Base-by-base conservation (phyloP, 2,797 vertebrate species). In the Brachyalestes nurse region DNA sequence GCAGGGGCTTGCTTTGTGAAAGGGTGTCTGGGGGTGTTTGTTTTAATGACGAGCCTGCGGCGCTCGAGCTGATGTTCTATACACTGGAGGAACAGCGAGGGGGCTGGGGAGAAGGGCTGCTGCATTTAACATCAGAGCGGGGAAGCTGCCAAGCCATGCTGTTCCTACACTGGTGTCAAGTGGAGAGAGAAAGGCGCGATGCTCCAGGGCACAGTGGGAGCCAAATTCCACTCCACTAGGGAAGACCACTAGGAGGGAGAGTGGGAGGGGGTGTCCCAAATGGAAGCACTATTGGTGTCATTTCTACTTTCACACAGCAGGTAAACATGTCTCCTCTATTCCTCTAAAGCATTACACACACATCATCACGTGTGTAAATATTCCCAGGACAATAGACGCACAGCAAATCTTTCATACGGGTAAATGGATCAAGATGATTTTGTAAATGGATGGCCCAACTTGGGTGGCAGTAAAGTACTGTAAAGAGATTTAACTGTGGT, bases 181-280 rank as follows among this genome's bases (percentile, higher is more conserved):
- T 61, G 72, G 62, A 51, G 64, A 79, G 73, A 64, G 81, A 64
- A 25, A 74, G 72, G 61, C 65, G 67, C 45, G n/a, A 25, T 71
- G 67, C 81, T 64, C 69, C 69, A 25, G 81, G 82, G 62, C 77
- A 42, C 64, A 34, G 78, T 45, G 75, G 67, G 82, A 80, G 49
- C 57, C 74, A 82, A 74, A 87, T 87, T 84, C 75, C 77, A 83
- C 51, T 73, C 77, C 82, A 57, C 82, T 9, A 42, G 49, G 78
- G 81, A 85, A 14, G 65, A 45, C 65, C 38, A 14, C 10, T 25
- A 6, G 16, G 62, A 40, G 62, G 58, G 62, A 19, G 62, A 25
- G 62, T 5, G 62, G 62, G 16, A 17, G 19, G 49, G 58, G 17
- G 76, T 58, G 9, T 62, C 45, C 72, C 72, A 55, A 25, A 57